Evolutionary conservation across 1,140 invertebrate genomes (phyloP).

Genomic region (Drosophila lacteicornis): DNA sequence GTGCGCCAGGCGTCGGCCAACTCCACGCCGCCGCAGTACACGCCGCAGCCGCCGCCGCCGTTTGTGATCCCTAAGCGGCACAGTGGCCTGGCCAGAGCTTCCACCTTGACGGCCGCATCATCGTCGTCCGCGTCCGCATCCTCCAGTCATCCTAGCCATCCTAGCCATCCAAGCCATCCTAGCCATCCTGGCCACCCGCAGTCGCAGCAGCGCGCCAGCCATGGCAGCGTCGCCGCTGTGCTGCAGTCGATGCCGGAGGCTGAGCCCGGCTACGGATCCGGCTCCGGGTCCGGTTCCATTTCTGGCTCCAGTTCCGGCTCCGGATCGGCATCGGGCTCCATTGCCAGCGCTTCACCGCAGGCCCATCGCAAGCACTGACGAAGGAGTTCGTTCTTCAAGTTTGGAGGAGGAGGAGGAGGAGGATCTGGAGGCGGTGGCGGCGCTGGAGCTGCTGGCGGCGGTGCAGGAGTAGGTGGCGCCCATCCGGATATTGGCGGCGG

Average conservation of each 20-base stretch:
- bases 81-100: conserved; percentile 66
- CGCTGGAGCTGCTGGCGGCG: conserved; percentile 22
- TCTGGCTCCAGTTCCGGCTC: conserved; percentile 43
- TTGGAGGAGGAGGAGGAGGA: conserved; percentile 45
- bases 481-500: conserved; percentile 34
- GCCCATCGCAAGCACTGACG: conserved; percentile 82
- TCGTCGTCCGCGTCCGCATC: not conserved
- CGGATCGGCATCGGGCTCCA: conserved; percentile 38
- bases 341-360: conserved; percentile 69
- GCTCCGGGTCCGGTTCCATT: conserved; percentile 38
- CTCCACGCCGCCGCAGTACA: conserved; percentile 84
- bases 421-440: conserved; percentile 1
- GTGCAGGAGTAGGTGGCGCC: conserved; percentile 26
- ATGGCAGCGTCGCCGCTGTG: conserved; percentile 70
- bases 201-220: conserved; percentile 73
- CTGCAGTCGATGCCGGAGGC: conserved; percentile 67
- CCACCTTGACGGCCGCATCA: conserved; percentile 48
- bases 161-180: conserved; percentile 3
- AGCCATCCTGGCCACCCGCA: conserved; percentile 31
- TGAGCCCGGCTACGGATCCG: conserved; percentile 35
- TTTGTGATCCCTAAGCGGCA: conserved; percentile 87
- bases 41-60: conserved; percentile 85
- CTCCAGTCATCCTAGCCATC: conserved; percentile 15
- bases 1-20: conserved; percentile 79
- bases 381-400: conserved; percentile 84